Base-by-base conservation (phyloP, 2,113 vertebrate genomes). In the Acrocephalus kingi region DNA sequence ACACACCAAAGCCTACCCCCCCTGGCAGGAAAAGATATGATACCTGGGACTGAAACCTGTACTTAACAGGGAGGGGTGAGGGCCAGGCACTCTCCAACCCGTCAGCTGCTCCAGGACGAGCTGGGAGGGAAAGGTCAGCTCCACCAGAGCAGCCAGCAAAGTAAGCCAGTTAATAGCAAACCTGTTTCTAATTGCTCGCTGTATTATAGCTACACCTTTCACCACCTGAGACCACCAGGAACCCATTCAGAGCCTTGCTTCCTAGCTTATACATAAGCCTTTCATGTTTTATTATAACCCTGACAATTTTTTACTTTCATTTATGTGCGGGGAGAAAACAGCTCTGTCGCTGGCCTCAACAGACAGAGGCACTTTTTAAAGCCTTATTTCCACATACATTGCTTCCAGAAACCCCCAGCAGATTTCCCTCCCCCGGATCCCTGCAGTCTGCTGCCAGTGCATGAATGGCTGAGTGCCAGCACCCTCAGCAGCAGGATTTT, bases 171-270 rank as follows among this genome's bases (percentile, higher is more conserved):
- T 97, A 97, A 98, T 97, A 97, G 97, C 96, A 93, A 97, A 91
- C 97, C 89, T 85, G 80, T 95, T 97, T 97, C 96, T 98, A 97
- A 98, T 98, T 98, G 97, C 98, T 96, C 49, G 66, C 74, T 94
- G 71, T 90, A 98, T 98, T 98, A 99, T 97, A 98, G 97, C 89
- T 98, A 96, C 87, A 97, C 97, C 97, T 98, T 98, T 97, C 97
- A 98, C 98, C 99, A 99, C 98, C 99, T 99, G 99, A 98, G 99
- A 97, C 98, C 97, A 35, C 90, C 62, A 83, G 58, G 84, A 97
- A 84, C 67, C 95, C 96, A 94, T 98, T 97, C 97, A 97, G 77
- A 96, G 87, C 90, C 78, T 92, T 67, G 94, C 95, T 97, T 92
- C 56, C 89, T 6, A 75, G 94, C 96, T 97, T 97, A 97, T 91